phyloP scores from a whole-genome alignment of 2,888 invertebrate genomes.

The Agrilus cyanescens region DNA sequence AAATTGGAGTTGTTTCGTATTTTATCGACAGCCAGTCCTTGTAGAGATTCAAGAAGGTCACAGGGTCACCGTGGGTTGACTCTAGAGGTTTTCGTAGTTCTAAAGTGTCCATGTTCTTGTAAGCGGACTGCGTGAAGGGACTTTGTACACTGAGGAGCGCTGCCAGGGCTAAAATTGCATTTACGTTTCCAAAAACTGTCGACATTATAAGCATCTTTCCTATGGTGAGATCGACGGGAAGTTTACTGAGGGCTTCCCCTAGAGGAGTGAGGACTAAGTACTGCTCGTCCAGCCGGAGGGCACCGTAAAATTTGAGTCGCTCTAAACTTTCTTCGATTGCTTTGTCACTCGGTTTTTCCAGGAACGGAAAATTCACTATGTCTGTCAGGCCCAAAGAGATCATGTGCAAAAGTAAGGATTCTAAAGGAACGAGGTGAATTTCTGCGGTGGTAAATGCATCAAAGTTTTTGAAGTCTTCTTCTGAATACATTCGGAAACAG shows the following conservation, averaged over 20 bases:
- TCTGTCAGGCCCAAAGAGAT: conserved; percentile 87
- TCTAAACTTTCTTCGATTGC: conserved; percentile 79
- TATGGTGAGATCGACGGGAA: conserved; percentile 90
- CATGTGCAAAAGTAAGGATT: conserved; percentile 85
- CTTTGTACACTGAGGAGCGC: conserved; percentile 89
- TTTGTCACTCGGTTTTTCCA: conserved; percentile 80
- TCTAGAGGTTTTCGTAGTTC: conserved; percentile 68
- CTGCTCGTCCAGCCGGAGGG: conserved; percentile 65
- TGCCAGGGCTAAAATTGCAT: conserved; percentile 79
- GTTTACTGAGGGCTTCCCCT: conserved; percentile 72
- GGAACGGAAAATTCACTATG: conserved; percentile 84
- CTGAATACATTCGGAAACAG: conserved; percentile 82
- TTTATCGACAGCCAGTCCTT: conserved; percentile 83
- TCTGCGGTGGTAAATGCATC: conserved; percentile 85
- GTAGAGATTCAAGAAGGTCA: conserved; percentile 78
- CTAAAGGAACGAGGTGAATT: conserved; percentile 86
- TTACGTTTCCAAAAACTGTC: conserved; percentile 76
- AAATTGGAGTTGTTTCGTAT: conserved; percentile 33
- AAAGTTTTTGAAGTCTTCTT: conserved; percentile 67
- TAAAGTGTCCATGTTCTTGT: conserved; percentile 72
- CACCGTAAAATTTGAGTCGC: conserved; percentile 73
- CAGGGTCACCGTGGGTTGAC: conserved; percentile 91
- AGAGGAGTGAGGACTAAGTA: conserved; percentile 56
- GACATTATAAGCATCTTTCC: conserved; percentile 94
- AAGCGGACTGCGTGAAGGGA: conserved; percentile 83